Base-by-base conservation (phyloP, 35 echinoderm and acorn worm genomes). In the Amphiura filiformis region DNA sequence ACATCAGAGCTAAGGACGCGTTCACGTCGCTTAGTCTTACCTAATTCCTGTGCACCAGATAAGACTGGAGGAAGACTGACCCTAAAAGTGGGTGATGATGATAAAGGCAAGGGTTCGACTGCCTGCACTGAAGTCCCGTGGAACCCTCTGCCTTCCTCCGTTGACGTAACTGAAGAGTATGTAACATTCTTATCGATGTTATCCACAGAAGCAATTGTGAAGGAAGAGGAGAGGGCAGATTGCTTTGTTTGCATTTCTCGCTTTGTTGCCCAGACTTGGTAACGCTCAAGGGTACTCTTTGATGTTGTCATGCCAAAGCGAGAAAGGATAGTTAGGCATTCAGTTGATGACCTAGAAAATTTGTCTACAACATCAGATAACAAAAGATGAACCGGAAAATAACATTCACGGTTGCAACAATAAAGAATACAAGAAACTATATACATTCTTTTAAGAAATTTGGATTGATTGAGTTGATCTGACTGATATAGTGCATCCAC, bases 91-190 rank as follows among this genome's bases (percentile, higher is more conserved):
- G 17, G 17, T 9, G 5, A 9, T 4, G 41, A 47, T 0, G 89
- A 84, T 31, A 37, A 0, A 34, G 89, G 81, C 30, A 78, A 30
- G 35, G 82, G 82, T 30, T 91, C 89, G 18, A 91, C 82, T 41
- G 82, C 89, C 70, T 85, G 82, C 1, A 91, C 89, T 56, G 89
- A 91, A 15, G 89, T 91, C 56, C 89, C 89, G 85, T 91, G 80
- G 18, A 91, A 91, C 0, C 89, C 82, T 57, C 89, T 91, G 12
- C 26, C 37, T 22, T 79, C 34, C 33, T 84, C 34, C n/a, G 32
- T 64, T 17, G 40, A 61, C 36, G 12, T 78, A 7, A 91, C 82
- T 14, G 81, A 31, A 26, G 89, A 65, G 61, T 85, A 91, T 35
- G 61, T 78, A 13, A 32, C 0, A 41, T 64, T 82, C 15, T 65